Evolutionary conservation across 2,888 invertebrate genomes (phyloP), one percentile per base, ranked within the genome.

Genomic region (Noctua janthe): DNA sequence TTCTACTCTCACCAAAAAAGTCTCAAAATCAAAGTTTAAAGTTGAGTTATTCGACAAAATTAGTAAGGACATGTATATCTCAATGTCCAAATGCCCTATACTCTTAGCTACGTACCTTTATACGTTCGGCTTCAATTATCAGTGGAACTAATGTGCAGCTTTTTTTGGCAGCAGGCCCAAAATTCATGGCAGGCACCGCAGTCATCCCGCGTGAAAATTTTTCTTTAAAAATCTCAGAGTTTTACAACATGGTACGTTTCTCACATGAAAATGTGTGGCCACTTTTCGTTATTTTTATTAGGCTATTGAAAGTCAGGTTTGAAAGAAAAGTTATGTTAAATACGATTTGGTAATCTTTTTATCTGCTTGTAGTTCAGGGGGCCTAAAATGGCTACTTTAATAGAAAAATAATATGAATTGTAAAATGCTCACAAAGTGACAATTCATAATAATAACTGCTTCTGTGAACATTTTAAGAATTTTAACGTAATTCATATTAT

Each of bases 91-190:
- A 35, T 59, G 20, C 49, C 39, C 29, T 64, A 17, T 43, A 59
- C 5, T 29, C 47, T 47, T 47, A 43, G 43, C 47, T 56, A 51
- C 35, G 35, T 67, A 62, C 43, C 29, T 73, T 11, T 78, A 71
- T 64, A 70, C n/a, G 56, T 71, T 74, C 35, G 39, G 47, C 76
- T 87, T 77, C 85, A 87, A 81, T 85, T 87, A 85, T 85, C 70
- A 81, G 82, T 73, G 66, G 56, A 73, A 75, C 74, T 85, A 85
- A 85, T 85, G 74, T 76, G 82, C 67, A 75, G 74, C 49, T 47
- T 85, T 76, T 82, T 88, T 88, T 86, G 86, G 86, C 88, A 86
- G 47, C 59, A 29, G 29, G 69, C 82, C 86, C 86, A 82, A 82
- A 85, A 82, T 81, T 84, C 87, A 76, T 72, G 85, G 81, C 81